A percentile compares a stretch with the other conserved stretches of the same genome.
Conservation (phyloP, 2,888 invertebrate genomes). For the Eristalis arbustorum region DNA sequence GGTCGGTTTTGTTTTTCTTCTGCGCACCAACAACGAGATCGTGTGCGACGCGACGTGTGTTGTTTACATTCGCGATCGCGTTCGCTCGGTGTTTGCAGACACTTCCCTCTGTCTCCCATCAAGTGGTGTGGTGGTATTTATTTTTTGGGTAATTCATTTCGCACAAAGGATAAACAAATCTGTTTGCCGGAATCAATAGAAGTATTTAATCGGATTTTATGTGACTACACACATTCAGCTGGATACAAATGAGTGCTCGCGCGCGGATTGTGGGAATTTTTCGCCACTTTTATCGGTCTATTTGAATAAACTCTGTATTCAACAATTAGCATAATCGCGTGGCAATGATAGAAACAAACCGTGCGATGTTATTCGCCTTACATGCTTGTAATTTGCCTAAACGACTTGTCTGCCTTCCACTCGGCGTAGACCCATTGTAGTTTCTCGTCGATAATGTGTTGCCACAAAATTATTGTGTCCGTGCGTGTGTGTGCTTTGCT, state of each 20-base stretch:
- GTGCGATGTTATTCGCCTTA: neutral
- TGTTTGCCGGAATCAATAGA: too few species aligned
- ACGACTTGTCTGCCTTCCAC: neutral
- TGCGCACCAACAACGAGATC: neutral
- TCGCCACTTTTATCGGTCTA: neutral
- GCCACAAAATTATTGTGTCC: neutral
- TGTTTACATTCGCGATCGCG: neutral
- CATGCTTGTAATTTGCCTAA: neutral
- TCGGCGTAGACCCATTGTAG: neutral
- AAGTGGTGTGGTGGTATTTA: neutral
- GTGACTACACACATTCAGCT: neutral
- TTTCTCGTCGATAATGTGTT: neutral
- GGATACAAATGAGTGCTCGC: slow-evolving; percentile 11
- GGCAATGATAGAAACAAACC: neutral
- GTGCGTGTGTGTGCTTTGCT: neutral
- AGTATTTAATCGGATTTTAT: neutral
- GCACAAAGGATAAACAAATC: neutral
- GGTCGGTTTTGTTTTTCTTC: neutral
- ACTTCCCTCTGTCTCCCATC: neutral
- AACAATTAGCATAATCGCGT: slow-evolving; percentile 1
- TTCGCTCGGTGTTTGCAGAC: neutral
- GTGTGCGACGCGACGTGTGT: neutral
- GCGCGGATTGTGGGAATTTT: slow-evolving; percentile 32
- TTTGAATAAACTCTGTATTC: neutral
- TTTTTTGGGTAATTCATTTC: neutral